These are phyloP conservation scores for Volucella bombylans DNA, from an alignment of 2,888 invertebrate species.

Conservation along the genomic window DNA sequence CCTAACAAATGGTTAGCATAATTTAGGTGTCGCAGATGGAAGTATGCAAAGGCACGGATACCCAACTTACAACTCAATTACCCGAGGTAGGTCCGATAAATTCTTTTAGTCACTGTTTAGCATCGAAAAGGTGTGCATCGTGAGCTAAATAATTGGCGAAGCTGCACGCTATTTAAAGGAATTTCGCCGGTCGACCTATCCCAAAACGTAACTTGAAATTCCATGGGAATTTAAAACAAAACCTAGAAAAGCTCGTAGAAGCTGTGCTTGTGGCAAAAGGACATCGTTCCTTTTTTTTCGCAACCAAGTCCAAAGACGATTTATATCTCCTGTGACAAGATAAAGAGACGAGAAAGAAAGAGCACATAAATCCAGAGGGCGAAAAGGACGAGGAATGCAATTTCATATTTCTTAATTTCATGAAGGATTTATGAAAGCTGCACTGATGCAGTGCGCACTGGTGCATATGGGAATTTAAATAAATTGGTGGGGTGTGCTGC, in stretches of 20 bases:
- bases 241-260: not conserved
- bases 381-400: not conserved
- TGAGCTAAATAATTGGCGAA: constrained; percentile 55
- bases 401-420: constrained; percentile 29
- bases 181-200: constrained; percentile 9
- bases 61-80: constrained; percentile 67
- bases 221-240: not conserved
- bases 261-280: not conserved
- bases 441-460: not conserved
- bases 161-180: constrained; percentile 46
- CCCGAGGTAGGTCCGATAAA: constrained; percentile 43
- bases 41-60: constrained; percentile 22
- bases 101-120: constrained; percentile 19
- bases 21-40: constrained; percentile 69
- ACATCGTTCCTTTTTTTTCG: constrained; percentile 5
- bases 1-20: constrained; percentile 66
- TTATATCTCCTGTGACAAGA: constrained; percentile 18
- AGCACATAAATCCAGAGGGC: not conserved
- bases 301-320: constrained; percentile 5
- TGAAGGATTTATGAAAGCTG: constrained; percentile 18
- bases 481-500: not conserved
- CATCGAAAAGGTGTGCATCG: constrained; percentile 70
- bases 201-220: not conserved
- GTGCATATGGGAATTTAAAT: not conserved
- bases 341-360: not conserved